Evolutionary conservation across 2,113 vertebrate genomes (phyloP).

Genomic region (Callocephalon fimbriatum): DNA sequence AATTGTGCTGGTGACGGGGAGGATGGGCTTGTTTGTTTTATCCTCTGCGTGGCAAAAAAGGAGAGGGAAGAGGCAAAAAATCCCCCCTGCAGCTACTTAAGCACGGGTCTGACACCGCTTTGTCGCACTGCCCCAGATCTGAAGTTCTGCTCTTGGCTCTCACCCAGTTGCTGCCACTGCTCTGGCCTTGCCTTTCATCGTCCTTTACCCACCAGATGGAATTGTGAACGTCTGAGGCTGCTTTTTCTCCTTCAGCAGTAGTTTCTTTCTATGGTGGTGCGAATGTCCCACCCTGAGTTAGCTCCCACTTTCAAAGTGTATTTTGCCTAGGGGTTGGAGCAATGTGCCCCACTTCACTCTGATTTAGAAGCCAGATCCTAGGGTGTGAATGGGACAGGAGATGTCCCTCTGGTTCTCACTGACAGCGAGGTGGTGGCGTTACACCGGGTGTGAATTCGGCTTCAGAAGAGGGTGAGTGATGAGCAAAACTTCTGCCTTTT

Average conservation of each 20-base stretch:
- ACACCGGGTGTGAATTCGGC: conserved; percentile 35
- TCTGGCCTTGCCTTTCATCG: not conserved
- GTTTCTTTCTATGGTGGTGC: not conserved
- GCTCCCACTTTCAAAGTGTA: not conserved
- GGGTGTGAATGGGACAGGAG: not conserved
- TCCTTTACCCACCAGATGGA: not conserved
- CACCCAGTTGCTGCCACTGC: not conserved
- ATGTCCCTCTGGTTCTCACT: not conserved
- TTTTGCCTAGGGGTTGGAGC: not conserved
- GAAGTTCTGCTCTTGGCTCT: not conserved
- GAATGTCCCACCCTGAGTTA: not conserved
- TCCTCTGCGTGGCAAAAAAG: not conserved
- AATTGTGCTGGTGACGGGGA: not conserved
- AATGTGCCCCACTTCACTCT: not conserved
- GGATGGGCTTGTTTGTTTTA: not conserved
- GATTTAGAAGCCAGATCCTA: not conserved
- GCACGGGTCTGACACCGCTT: not conserved
- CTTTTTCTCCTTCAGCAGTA: not conserved
- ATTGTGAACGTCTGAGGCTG: not conserved
- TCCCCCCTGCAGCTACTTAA: not conserved
- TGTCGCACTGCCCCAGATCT: not conserved
- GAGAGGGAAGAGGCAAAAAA: not conserved
- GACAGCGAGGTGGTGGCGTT: not conserved
- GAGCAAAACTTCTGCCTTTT: conserved; percentile 24
- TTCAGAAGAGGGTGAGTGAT: conserved; percentile 30